Conservation (phyloP, 2,797 vertebrate genomes). For the Sylvilagus floridanus region DNA sequence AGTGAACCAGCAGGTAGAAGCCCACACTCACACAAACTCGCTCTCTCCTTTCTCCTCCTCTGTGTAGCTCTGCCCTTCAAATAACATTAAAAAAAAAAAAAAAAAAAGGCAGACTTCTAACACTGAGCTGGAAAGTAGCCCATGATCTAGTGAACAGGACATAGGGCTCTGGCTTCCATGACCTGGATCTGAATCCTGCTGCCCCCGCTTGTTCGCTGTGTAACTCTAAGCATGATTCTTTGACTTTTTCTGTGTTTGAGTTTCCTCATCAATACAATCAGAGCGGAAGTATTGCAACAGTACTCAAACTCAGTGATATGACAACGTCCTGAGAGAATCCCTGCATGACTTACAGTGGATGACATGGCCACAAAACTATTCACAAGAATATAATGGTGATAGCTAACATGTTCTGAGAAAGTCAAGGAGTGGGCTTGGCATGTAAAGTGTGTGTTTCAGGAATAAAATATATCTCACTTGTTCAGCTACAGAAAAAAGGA, state of each 20-base stretch:
- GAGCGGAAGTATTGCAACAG: not conserved
- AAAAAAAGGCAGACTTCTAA: not conserved
- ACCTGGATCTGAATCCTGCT: slow-evolving; percentile 1
- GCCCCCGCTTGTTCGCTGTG: not conserved
- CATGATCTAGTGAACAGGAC: not conserved
- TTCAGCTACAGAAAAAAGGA: slow-evolving; percentile 15
- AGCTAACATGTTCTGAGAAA: slow-evolving; percentile 2
- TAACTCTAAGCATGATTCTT: slow-evolving; percentile 6
- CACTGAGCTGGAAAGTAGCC: slow-evolving; percentile 2
- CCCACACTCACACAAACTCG: no score
- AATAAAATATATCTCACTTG: not conserved
- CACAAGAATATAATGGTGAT: not conserved
- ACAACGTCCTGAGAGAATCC: slow-evolving; percentile 18
- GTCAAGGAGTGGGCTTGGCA: not conserved
- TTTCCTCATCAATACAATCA: slow-evolving; percentile 62
- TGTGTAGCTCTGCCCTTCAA: no score
- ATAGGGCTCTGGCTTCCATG: not conserved
- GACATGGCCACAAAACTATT: not conserved
- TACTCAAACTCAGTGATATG: not conserved
- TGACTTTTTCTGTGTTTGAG: slow-evolving; percentile 16
- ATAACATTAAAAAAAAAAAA: not conserved
- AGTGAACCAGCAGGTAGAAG: no score
- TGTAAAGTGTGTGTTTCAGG: not conserved
- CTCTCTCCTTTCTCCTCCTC: no score
- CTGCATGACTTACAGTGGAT: not conserved